Evolutionary conservation across 2,113 vertebrate species (phyloP).

Genomic region (Passer domesticus): DNA sequence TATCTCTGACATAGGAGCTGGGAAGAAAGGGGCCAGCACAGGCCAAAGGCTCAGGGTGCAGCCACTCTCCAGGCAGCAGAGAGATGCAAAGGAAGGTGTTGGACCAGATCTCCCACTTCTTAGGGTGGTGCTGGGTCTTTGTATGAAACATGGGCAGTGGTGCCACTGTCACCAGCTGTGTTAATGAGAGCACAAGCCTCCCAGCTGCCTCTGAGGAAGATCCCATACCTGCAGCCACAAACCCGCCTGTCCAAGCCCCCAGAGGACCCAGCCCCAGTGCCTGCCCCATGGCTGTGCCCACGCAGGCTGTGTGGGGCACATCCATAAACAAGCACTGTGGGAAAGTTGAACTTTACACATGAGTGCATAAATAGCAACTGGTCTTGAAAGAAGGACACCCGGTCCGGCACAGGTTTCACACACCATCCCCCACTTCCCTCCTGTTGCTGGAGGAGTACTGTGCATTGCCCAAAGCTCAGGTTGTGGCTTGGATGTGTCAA

Average conservation of each 20-base stretch:
- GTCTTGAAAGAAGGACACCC: neutral
- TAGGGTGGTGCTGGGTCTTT: neutral
- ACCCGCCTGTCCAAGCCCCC: neutral
- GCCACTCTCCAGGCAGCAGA: neutral
- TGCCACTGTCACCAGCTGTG: neutral
- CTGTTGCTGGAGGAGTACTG: neutral
- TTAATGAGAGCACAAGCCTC: neutral
- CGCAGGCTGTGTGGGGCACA: accelerated
- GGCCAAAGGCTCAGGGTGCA: neutral
- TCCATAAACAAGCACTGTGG: neutral
- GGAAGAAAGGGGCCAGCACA: neutral
- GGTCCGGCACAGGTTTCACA: neutral
- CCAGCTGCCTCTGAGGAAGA: neutral
- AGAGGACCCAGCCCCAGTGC: neutral
- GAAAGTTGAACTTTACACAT: neutral
- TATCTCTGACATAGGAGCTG: neutral
- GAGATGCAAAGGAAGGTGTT: neutral
- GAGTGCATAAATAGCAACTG: neutral
- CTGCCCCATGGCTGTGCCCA: neutral
- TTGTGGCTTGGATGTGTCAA: neutral
- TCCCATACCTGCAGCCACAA: neutral
- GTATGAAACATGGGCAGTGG: neutral
- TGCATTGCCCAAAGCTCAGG: neutral
- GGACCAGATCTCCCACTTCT: neutral
- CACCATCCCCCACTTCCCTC: neutral